Evolutionary conservation across 1,140 invertebrate species (phyloP).

Genomic region (Holotrichia oblita): DNA sequence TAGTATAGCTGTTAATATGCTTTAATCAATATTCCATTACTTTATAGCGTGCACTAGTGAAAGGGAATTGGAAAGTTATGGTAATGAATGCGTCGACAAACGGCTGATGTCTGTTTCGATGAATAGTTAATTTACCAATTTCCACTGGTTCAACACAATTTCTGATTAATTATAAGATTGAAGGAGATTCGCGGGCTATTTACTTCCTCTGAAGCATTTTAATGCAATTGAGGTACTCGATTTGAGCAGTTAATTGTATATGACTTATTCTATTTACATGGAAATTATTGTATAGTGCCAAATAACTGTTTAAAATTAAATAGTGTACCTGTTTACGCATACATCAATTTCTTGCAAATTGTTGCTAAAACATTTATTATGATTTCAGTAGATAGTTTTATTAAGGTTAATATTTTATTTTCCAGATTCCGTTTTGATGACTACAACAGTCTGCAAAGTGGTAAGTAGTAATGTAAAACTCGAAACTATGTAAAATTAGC

Average conservation of each 20-base stretch:
- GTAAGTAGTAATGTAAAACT: too few species aligned
- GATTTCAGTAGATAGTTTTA: too few species aligned
- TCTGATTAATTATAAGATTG: conserved; percentile 22
- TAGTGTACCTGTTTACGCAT: too few species aligned
- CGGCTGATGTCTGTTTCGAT: background rate
- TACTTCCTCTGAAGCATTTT: background rate
- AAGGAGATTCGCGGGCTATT: background rate
- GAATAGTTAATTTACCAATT: conserved; percentile 29
- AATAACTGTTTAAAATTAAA: too few species aligned
- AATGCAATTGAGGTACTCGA: background rate
- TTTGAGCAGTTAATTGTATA: background rate
- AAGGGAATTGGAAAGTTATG: conserved; percentile 28
- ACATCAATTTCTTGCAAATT: too few species aligned
- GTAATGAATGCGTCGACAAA: conserved; percentile 14
- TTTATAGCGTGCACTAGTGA: conserved; percentile 1
- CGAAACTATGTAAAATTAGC: too few species aligned
- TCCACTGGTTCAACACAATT: conserved; percentile 10
- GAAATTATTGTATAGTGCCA: too few species aligned
- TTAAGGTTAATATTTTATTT: too few species aligned
- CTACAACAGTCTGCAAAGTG: too few species aligned
- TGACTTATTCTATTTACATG: too few species aligned
- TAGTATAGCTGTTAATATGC: background rate
- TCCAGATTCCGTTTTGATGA: too few species aligned
- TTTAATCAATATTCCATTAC: conserved; percentile 25
- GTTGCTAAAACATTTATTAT: too few species aligned